Evolutionary conservation across 1,140 invertebrate species (phyloP).

Genomic region (Capitella teleta): DNA sequence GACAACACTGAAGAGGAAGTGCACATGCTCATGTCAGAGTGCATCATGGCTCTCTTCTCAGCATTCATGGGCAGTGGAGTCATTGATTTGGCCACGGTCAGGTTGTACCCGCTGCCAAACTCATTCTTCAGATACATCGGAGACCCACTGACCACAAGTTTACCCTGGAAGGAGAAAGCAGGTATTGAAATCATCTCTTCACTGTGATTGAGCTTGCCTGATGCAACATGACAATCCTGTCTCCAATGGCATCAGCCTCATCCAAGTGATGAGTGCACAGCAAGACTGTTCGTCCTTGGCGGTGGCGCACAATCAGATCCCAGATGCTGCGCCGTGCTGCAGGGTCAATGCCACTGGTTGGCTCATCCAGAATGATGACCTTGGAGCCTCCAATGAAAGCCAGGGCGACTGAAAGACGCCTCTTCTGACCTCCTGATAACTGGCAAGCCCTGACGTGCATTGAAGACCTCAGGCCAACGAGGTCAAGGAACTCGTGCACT

Average conservation of each 20-base stretch:
- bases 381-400: constrained; percentile 44
- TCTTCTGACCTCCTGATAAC: constrained; percentile 43
- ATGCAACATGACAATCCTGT: constrained; percentile 79
- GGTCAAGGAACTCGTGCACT: constrained; percentile 21
- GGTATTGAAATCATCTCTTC: no score
- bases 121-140: constrained; percentile 27
- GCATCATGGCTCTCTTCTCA: no score
- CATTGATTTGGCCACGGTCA: constrained; percentile 22
- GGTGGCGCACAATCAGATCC: constrained; percentile 48
- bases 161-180: constrained; percentile 20
- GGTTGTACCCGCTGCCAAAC: constrained; percentile 32
- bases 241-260: constrained; percentile 55
- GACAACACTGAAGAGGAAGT: no score
- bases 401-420: constrained; percentile 44
- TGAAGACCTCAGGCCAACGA: constrained; percentile 18
- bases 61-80: no score
- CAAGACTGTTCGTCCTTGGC: constrained; percentile 27
- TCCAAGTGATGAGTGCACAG: constrained; percentile 27
- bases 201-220: no score
- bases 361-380: constrained; percentile 42
- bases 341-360: constrained; percentile 47
- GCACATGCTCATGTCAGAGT: no score
- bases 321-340: constrained; percentile 51
- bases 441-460: constrained; percentile 19
- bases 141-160: constrained; percentile 25